Base-by-base conservation (phyloP, 2,797 vertebrate genomes). In the Enteromius anoplus region DNA sequence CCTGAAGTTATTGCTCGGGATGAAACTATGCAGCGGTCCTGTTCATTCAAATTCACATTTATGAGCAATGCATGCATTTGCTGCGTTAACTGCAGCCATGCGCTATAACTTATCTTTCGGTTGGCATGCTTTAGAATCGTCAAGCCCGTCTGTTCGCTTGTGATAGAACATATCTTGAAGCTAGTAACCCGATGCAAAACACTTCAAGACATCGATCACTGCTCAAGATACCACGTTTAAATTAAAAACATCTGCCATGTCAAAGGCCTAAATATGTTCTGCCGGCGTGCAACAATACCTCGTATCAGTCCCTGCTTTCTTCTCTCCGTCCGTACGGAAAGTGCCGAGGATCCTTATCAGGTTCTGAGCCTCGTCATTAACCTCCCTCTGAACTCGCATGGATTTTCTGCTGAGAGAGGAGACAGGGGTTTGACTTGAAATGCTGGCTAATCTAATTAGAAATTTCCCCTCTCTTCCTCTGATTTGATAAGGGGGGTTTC, bases 321-420 rank as follows among this genome's bases (percentile, higher is more conserved):
- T 55, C 51, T 55, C 34, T 51, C 45, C 8, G 1, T 47, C 21
- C 9, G 5, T 26, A 53, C 70, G 15, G 21, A 81, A 85, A 83
- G 84, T 77, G 77, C 80, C 76, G 84, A 84, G 80, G 81, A 68
- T 85, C 53, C 84, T 89, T 88, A 89, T 90, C 89, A 85, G 86
- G 51, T 75, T 77, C 81, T 85, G 78, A 84, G 80, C 82, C 66
- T 73, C 49, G 51, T 89, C 85, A 85, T 90, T 91, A 91, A 91
- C 90, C 90, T 90, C 81, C 85, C 49, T 79, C 88, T 90, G 88
- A 90, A 91, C 90, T 84, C 81, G 29, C 83, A 87, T 90, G 85
- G 87, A 87, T 87, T 85, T 76, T 87, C 65, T 85, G 71, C 66
- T 75, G 66, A 42, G 65, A 66, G 58, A 62, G 45, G 71, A 71